Conservation (phyloP, 2,888 invertebrate species). For the Lasioglossum pauxillum region DNA sequence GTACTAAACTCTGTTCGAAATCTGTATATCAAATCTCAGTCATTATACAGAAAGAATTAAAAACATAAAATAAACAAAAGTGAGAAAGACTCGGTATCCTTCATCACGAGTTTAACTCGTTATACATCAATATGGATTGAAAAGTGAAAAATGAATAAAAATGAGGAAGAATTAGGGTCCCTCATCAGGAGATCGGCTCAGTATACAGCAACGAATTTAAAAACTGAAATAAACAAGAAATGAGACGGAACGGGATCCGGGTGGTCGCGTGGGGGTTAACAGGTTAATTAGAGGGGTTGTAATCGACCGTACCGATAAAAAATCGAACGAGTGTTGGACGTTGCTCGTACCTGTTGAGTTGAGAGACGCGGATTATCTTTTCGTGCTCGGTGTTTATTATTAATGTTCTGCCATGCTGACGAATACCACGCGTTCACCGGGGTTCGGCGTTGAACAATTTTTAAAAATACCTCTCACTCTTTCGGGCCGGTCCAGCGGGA, state of each 20-base stretch:
- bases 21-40: too few species aligned
- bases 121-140: too few species aligned
- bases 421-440: background rate
- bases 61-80: too few species aligned
- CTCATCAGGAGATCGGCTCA: too few species aligned
- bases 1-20: too few species aligned
- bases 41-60: too few species aligned
- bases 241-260: background rate
- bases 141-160: too few species aligned
- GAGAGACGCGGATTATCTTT: background rate
- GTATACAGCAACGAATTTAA: background rate
- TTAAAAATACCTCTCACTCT: constrained; percentile 24
- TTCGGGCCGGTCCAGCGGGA: background rate
- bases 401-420: background rate
- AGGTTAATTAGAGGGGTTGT: background rate
- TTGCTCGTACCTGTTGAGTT: background rate
- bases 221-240: background rate
- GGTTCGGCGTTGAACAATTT: constrained; percentile 10
- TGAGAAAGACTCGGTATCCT: too few species aligned
- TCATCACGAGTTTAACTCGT: too few species aligned
- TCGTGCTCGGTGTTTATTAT: background rate
- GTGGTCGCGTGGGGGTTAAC: background rate
- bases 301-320: background rate
- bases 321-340: background rate
- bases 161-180: too few species aligned